A percentile compares a stretch with the other conserved stretches of the same genome.
Conservation (phyloP, 2,797 vertebrate species). For the Synanceia verrucosa region DNA sequence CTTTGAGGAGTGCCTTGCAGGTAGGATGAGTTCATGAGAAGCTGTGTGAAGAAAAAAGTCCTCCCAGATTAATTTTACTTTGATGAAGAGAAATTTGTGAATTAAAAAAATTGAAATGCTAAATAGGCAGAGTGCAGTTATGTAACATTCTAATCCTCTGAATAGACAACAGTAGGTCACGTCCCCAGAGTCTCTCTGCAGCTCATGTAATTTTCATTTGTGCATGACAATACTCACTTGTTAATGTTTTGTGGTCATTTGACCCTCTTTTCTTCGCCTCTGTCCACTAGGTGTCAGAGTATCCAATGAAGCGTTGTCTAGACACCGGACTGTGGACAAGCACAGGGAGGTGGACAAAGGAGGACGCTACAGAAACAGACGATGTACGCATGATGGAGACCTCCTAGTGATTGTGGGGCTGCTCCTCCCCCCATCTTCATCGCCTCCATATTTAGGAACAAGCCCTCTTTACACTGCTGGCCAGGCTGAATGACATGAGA, state of each 20-base stretch:
- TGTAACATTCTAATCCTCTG: conserved; percentile 44
- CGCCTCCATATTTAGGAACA: conserved; percentile 21
- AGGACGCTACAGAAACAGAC: conserved; percentile 87
- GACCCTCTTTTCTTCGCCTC: background rate
- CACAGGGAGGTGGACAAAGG: conserved; percentile 84
- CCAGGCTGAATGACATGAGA: background rate
- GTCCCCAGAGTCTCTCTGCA: background rate
- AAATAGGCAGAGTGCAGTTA: conserved; percentile 10
- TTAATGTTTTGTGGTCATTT: background rate
- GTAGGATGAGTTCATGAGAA: background rate
- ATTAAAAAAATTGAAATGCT: background rate
- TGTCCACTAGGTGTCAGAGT: conserved; percentile 82
- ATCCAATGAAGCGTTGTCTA: conserved; percentile 83
- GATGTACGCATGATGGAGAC: conserved; percentile 96
- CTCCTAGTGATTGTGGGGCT: conserved; percentile 76
- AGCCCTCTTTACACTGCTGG: conserved; percentile 10
- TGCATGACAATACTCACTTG: background rate
- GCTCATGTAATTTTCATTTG: conserved; percentile 2
- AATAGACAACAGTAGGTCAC: conserved; percentile 15
- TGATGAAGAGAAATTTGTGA: background rate
- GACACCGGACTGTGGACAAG: conserved; percentile 84
- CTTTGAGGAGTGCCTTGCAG: background rate
- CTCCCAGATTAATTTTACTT: background rate
- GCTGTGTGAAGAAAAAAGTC: background rate
- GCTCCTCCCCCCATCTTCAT: conserved; percentile 28